phyloP scores from a whole-genome alignment of 2,888 invertebrate genomes.

The Chrysotoxum bicinctum region DNA sequence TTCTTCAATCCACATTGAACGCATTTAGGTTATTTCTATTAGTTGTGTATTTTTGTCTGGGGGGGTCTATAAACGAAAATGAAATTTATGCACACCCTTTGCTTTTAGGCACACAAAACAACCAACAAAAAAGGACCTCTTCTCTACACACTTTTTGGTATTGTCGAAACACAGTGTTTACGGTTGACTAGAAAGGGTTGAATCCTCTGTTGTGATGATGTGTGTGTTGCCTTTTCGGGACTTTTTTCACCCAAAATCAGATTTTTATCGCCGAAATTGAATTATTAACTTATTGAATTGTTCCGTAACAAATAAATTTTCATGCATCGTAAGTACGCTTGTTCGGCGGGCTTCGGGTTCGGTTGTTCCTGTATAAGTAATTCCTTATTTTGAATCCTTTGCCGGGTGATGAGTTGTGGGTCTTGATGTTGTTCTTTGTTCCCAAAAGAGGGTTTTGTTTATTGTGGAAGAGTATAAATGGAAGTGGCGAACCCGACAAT shows the following conservation, averaged over 20 bases:
- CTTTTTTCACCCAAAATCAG: constrained; percentile 70
- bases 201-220: not conserved
- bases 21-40: constrained; percentile 60
- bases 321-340: constrained; percentile 75
- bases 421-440: constrained; percentile 4
- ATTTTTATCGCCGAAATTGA: constrained; percentile 74
- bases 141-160: not conserved
- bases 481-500: constrained; percentile 72
- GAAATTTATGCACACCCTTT: constrained; percentile 69
- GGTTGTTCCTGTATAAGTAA: not conserved
- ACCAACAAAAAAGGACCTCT: constrained; percentile 41
- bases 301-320: constrained; percentile 76
- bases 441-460: constrained; percentile 32
- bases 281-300: constrained; percentile 76
- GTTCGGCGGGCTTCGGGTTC: constrained; percentile 27
- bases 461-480: constrained; percentile 51
- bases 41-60: constrained; percentile 40
- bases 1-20: constrained; percentile 56
- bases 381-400: constrained; percentile 9
- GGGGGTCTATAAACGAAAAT: constrained; percentile 25
- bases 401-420: constrained; percentile 41
- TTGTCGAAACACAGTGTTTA: constrained; percentile 36
- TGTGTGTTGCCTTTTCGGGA: constrained; percentile 38
- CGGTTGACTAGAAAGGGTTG: constrained; percentile 73
- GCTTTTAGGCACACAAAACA: constrained; percentile 45